Conservation (phyloP, 2,888 invertebrate genomes). For the Drosophila crucigera region DNA sequence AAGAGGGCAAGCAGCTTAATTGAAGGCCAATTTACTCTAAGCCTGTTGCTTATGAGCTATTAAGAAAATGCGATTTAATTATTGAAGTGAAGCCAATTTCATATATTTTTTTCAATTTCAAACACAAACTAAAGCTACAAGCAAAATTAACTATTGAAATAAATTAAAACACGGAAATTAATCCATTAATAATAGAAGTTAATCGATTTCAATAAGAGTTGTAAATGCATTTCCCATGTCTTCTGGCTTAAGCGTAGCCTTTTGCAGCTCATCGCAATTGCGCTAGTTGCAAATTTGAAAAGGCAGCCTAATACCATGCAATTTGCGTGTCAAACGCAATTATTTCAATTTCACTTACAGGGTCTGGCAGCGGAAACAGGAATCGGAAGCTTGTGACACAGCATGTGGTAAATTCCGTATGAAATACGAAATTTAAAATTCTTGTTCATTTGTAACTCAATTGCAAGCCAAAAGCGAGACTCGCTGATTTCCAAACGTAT, state of each 20-base stretch:
- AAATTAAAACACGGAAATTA: neutral
- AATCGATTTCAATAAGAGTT: neutral
- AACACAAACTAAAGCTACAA: neutral
- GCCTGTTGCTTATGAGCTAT: constrained; percentile 2
- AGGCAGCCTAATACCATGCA: neutral
- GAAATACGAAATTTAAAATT: constrained; percentile 24
- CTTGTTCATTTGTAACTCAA: neutral
- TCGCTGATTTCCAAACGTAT: constrained; percentile 11
- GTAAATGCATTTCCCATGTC: neutral
- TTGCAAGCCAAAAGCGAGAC: neutral
- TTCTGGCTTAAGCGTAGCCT: neutral
- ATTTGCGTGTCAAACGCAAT: constrained; percentile 41
- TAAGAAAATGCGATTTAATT: neutral
- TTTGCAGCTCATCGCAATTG: constrained; percentile 9
- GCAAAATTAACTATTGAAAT: constrained; percentile 8
- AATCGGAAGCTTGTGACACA: constrained; percentile 28
- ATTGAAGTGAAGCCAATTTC: neutral
- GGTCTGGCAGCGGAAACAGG: constrained; percentile 47
- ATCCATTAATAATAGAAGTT: neutral
- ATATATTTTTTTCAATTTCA: no score
- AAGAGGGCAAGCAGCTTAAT: constrained; percentile 21
- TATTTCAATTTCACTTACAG: constrained; percentile 38
- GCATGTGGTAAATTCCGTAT: constrained; percentile 43
- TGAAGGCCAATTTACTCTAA: constrained; percentile 20
- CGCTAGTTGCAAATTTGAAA: constrained; percentile 6